These are phyloP conservation scores for Urophycis tenuis DNA, from an alignment of 2,797 vertebrate species.

Conservation along the genomic window DNA sequence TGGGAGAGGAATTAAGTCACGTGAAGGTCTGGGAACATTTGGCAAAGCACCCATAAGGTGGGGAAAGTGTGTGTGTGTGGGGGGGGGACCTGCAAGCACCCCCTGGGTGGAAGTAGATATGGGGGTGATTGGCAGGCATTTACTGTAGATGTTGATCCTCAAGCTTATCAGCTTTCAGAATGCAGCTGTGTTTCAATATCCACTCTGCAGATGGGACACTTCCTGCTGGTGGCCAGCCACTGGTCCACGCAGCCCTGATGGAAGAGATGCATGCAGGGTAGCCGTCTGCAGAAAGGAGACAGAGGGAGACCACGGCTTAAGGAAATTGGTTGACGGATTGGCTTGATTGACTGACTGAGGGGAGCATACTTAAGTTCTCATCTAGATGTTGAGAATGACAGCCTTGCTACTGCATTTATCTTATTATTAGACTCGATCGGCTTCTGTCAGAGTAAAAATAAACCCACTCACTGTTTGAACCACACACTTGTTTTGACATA, in stretches of 20 bases:
- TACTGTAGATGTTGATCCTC: slow-evolving; percentile 33
- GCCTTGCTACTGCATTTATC: too few species aligned
- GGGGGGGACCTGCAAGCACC: background rate
- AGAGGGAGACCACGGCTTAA: slow-evolving; percentile 6
- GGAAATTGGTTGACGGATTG: background rate
- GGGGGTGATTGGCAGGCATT: slow-evolving; percentile 39
- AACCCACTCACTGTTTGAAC: too few species aligned
- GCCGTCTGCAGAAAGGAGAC: slow-evolving; percentile 70
- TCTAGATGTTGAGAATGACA: too few species aligned
- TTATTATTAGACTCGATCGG: too few species aligned
- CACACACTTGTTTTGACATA: too few species aligned
- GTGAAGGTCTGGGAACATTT: slow-evolving; percentile 67
- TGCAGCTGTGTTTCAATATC: slow-evolving; percentile 99
- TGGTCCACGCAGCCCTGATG: slow-evolving; percentile 68
- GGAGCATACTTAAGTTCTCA: background rate
- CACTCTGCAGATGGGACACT: slow-evolving; percentile 99
- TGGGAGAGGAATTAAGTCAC: slow-evolving; percentile 58
- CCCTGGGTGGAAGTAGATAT: background rate
- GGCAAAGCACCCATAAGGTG: slow-evolving; percentile 69
- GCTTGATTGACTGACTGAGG: background rate
- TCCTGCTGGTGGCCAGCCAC: slow-evolving; percentile 89
- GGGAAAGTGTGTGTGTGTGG: slow-evolving; percentile 3
- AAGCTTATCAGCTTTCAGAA: slow-evolving; percentile 86
- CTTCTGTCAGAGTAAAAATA: too few species aligned
- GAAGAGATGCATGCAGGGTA: slow-evolving; percentile 94